Evolutionary conservation across 2,888 invertebrate species (phyloP).

Genomic region (Parapristionchus giblindavisi): DNA sequence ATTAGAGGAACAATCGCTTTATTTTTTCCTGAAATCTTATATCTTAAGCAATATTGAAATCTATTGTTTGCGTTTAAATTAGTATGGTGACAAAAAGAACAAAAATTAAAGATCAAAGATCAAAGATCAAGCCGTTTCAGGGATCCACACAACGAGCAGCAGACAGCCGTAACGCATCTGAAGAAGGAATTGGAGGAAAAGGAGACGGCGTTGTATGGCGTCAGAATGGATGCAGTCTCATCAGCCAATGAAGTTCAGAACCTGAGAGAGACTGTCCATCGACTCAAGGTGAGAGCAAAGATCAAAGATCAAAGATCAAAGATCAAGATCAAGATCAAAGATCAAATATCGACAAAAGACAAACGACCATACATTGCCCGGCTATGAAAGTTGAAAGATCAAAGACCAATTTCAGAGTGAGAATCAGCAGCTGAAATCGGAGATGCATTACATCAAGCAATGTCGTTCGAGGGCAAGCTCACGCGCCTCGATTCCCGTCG

Average conservation of each 20-base stretch:
- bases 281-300: conserved; percentile 83
- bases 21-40: too few relatives aligned
- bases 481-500: conserved; percentile 60
- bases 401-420: conserved; percentile 79
- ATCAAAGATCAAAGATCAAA: not conserved
- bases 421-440: conserved; percentile 94
- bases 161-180: conserved; percentile 71
- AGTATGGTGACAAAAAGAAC: too few relatives aligned
- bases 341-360: not conserved
- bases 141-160: conserved; percentile 9
- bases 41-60: too few relatives aligned
- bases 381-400: too few relatives aligned
- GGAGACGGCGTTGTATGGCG: conserved; percentile 75
- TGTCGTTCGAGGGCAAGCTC: conserved; percentile 59
- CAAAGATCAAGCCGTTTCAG: not conserved
- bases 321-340: not conserved
- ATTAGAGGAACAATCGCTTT: not conserved
- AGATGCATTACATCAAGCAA: conserved; percentile 82
- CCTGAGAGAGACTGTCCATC: conserved; percentile 92
- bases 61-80: too few relatives aligned
- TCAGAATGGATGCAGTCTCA: conserved; percentile 91
- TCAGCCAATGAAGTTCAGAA: conserved; percentile 96
- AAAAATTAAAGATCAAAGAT: too few relatives aligned
- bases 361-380: not conserved
- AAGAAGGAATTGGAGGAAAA: conserved; percentile 93